These are phyloP conservation scores for Thunnus thynnus DNA, from an alignment of 2,113 vertebrate genomes.

Conservation along the genomic window DNA sequence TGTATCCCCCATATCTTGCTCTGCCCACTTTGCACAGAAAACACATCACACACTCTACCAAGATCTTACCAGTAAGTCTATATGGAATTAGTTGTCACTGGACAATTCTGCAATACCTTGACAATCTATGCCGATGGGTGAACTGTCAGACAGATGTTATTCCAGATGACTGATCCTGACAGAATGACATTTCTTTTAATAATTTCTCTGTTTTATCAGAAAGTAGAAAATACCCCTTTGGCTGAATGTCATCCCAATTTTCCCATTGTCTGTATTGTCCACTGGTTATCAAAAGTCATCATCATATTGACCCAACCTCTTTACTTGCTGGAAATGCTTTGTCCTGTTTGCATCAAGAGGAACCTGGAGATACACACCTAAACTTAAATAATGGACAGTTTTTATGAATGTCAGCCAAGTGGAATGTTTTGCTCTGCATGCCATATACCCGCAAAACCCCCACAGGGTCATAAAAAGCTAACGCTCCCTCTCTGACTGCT, in stretches of 20 bases:
- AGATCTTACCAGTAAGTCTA: too few relatives aligned
- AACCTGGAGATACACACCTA: slow-evolving; percentile 6
- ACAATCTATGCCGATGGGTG: too few relatives aligned
- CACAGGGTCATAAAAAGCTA: slow-evolving; percentile 1
- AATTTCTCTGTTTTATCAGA: background rate
- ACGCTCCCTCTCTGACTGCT: slow-evolving; percentile 2
- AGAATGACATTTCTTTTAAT: background rate
- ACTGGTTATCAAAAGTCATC: too few relatives aligned
- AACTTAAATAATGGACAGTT: slow-evolving; percentile 29
- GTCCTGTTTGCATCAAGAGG: background rate
- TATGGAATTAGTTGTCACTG: too few relatives aligned
- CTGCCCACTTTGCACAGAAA: too few relatives aligned
- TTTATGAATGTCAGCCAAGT: background rate
- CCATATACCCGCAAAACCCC: background rate
- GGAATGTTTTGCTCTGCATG: slow-evolving; percentile 38
- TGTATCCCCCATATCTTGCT: too few relatives aligned
- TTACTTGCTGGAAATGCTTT: background rate
- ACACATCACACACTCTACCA: too few relatives aligned
- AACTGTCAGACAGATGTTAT: background rate
- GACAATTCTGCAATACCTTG: background rate
- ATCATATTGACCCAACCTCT: too few relatives aligned
- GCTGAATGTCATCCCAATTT: background rate
- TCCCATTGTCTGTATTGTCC: background rate
- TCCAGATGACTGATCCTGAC: background rate
- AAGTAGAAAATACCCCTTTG: background rate